A percentile compares a stretch with the other conserved stretches of the same genome.
Conservation (phyloP, 1,140 invertebrate genomes). For the Trichomalopsis sarcophagae region DNA sequence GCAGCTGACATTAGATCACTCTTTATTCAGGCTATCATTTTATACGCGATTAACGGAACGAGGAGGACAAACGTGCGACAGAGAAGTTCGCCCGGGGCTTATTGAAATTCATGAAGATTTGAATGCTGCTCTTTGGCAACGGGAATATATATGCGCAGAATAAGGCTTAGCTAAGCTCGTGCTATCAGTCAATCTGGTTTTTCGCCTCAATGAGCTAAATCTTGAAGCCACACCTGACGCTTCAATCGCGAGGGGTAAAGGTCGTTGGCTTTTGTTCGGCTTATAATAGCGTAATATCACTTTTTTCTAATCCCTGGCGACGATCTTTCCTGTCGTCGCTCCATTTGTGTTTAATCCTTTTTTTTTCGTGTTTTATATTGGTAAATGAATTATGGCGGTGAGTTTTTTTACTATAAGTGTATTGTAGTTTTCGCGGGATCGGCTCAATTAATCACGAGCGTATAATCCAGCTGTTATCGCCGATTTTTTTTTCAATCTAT, state of each 20-base stretch:
- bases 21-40: neutral
- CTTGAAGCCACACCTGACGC: neutral
- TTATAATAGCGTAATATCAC: too few relatives aligned
- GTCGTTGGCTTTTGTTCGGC: neutral
- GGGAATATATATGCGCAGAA: neutral
- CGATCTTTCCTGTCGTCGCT: too few relatives aligned
- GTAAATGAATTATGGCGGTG: too few relatives aligned
- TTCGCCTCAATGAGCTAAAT: neutral
- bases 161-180: neutral
- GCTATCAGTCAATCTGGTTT: neutral
- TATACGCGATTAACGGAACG: neutral
- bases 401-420: too few relatives aligned
- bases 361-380: too few relatives aligned
- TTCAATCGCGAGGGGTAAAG: neutral
- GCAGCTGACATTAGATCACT: neutral
- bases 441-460: too few relatives aligned
- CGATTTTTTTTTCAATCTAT: too few relatives aligned
- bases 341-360: too few relatives aligned
- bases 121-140: neutral
- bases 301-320: too few relatives aligned
- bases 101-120: slow-evolving; percentile 5
- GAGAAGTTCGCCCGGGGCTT: neutral
- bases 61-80: neutral
- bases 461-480: too few relatives aligned
- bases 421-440: too few relatives aligned